Evolutionary conservation across 1,140 invertebrate species (phyloP), one percentile per base, ranked within the genome.

Genomic region (Brachionus paranguensis): DNA sequence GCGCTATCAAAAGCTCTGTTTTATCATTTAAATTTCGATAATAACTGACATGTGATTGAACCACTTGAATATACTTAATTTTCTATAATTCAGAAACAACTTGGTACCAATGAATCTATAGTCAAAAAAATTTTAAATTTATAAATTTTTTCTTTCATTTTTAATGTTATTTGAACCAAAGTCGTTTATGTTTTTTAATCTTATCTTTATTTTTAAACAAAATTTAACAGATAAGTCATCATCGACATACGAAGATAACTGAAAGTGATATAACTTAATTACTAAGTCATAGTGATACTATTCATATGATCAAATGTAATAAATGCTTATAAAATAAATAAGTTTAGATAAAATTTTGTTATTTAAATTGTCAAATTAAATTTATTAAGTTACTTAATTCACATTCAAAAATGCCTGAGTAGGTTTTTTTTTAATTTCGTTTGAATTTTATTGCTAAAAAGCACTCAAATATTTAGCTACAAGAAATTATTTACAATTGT

Each of bases 381-480:
- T 20, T 14, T 24, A 60, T 60, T 10, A 60, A 60, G 20, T 20
- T 10, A 53, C 17, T 60, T 7, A 6, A 55, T 20, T 6, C n/a
- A 60, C 53, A 20, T 70, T 70, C 41, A 37, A 70, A 43, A 41
- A 74, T 74, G 70, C 29, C 37, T 43, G 70, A 74, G 70, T 74
- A 43, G 11, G 70, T 37, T n/a, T 70, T 70, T 68, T 70, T 70
- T 68, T 8, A 37, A 33, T n/a, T 70, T 37, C 6, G 11, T 37
- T 27, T 70, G 12, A 70, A 65, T 29, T 4, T 14, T 24, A 33
- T 17, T 24, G 20, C 14, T 27, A 65, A 65, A 65, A 24, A 7
- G 3, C 11, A 4, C 12, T 65, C 10, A n/a, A 33, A 70, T 70
- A 24, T 70, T 41, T 37, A 76, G 72, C 17, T 76, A 50, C 11